Conservation (phyloP, 2,888 invertebrate genomes). For the Mythimna impura region DNA sequence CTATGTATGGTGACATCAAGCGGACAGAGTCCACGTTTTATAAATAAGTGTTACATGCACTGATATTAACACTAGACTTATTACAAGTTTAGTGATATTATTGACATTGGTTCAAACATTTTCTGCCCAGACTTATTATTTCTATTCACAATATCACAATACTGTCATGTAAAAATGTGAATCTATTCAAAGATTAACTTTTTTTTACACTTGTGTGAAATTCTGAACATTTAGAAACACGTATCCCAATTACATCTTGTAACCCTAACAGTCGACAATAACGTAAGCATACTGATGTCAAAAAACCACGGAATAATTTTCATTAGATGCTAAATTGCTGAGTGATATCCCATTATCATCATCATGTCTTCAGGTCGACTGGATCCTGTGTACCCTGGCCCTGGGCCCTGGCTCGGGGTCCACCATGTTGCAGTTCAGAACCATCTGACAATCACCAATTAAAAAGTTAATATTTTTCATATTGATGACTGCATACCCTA, state of each 20-base stretch:
- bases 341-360: conserved; percentile 56
- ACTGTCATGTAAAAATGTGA: conserved; percentile 23
- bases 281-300: conserved; percentile 14
- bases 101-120: conserved; percentile 31
- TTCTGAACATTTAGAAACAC: background rate
- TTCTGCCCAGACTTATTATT: conserved; percentile 7
- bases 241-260: conserved; percentile 26
- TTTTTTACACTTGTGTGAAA: conserved; percentile 13
- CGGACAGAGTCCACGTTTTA: conserved; percentile 18
- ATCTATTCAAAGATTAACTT: conserved; percentile 25
- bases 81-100: conserved; percentile 31
- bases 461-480: conserved; percentile 60
- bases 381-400: conserved; percentile 62
- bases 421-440: conserved; percentile 63
- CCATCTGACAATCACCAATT: conserved; percentile 67
- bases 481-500: conserved; percentile 35
- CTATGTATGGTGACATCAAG: conserved; percentile 49
- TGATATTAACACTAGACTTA: conserved; percentile 29
- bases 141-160: conserved; percentile 19
- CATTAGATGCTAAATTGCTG: conserved; percentile 40
- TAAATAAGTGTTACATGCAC: conserved; percentile 28
- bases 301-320: conserved; percentile 6
- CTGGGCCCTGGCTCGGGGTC: conserved; percentile 60
- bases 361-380: conserved; percentile 65
- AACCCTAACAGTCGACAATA: conserved; percentile 42